Conservation (phyloP, 2,888 invertebrate species). For the Resseliella maxima region DNA sequence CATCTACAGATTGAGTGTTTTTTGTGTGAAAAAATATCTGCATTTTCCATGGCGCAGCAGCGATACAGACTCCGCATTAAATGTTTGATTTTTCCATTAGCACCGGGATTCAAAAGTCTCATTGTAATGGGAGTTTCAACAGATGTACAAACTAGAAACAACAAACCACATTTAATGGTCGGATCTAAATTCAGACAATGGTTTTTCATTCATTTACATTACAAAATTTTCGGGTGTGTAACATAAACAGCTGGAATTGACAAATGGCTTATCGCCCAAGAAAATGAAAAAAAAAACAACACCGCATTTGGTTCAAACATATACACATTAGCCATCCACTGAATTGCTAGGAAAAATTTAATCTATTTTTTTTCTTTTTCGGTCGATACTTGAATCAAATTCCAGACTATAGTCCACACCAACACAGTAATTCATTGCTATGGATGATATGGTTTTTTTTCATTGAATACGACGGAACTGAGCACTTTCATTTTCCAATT, state of each 20-base stretch:
- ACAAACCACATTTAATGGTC: background rate
- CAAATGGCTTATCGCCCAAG: slow-evolving; percentile 37
- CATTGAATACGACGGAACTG: background rate
- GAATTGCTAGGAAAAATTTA: background rate
- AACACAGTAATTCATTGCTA: background rate
- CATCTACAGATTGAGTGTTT: background rate
- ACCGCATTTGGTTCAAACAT: background rate
- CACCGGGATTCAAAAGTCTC: background rate
- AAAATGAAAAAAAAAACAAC: too few relatives aligned
- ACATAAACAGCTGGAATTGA: slow-evolving; percentile 22
- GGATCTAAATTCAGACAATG: background rate
- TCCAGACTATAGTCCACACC: slow-evolving; percentile 16
- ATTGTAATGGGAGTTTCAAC: slow-evolving; percentile 13
- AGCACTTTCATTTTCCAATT: slow-evolving; percentile 50
- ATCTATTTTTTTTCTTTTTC: background rate
- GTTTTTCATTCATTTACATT: background rate
- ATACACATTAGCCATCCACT: background rate
- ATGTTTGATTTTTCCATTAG: slow-evolving; percentile 14
- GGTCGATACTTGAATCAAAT: background rate
- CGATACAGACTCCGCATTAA: background rate
- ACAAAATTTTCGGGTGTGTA: slow-evolving; percentile 20
- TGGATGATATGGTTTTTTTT: background rate
- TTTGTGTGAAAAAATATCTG: slow-evolving; percentile 8
- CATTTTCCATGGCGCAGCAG: slow-evolving; percentile 39
- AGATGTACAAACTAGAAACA: slow-evolving; percentile 18